These are phyloP conservation scores for Actinia equina DNA, from an alignment of 64 coral and sea anemone species.

Conservation along the genomic window DNA sequence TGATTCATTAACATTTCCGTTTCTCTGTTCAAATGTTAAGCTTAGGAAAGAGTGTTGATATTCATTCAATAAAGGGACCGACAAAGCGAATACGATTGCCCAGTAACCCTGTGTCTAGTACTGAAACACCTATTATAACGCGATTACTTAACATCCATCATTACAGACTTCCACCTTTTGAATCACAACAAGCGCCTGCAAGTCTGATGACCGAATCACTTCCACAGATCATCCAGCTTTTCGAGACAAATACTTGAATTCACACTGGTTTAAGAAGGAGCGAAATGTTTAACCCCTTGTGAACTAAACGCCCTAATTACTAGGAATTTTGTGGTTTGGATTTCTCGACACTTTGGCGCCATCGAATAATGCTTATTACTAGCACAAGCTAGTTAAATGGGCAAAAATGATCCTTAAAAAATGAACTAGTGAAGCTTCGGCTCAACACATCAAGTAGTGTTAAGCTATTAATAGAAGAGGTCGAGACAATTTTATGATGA, in stretches of 20 bases:
- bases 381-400: neutral
- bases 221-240: slow-evolving; percentile 19
- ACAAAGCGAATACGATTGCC: neutral
- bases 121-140: neutral
- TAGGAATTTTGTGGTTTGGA: neutral
- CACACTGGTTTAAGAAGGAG: neutral
- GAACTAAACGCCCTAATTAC: slow-evolving; percentile 7
- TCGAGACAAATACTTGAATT: neutral
- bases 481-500: neutral
- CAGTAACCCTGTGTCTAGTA: neutral
- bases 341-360: slow-evolving; percentile 7
- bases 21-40: neutral
- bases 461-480: neutral
- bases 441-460: slow-evolving; percentile 4
- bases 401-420: neutral
- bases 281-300: slow-evolving; percentile 15
- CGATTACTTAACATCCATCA: neutral
- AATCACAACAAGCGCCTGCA: neutral
- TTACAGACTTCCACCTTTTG: neutral
- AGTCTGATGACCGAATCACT: slow-evolving; percentile 17
- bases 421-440: neutral
- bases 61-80: neutral
- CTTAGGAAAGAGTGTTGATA: neutral
- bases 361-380: neutral
- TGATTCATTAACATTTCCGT: neutral